Percentiles rank a stretch among this genome's conserved stretches.
Evolutionary conservation across 2,888 invertebrate genomes (phyloP).

Genomic region (Ormyrus labotus): DNA sequence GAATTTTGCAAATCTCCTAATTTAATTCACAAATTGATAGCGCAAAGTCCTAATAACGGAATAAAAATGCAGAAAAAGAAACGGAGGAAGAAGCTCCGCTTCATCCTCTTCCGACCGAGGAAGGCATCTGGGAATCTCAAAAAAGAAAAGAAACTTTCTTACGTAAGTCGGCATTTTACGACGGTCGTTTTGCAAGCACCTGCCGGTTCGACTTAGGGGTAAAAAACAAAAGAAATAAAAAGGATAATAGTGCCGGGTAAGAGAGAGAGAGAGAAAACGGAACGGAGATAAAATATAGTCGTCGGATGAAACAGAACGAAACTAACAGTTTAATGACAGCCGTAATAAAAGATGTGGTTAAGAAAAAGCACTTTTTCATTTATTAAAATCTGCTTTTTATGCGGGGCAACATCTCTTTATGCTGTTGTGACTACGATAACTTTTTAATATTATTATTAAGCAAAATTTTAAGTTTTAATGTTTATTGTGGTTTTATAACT

Average conservation of each 20-base stretch:
- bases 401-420: neutral
- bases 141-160: slow-evolving; percentile 37
- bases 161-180: slow-evolving; percentile 33
- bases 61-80: no score
- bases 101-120: neutral
- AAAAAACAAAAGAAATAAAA: slow-evolving; percentile 13
- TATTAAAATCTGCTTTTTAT: neutral
- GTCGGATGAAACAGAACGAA: slow-evolving; percentile 14
- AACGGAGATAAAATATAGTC: slow-evolving; percentile 11
- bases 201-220: slow-evolving; percentile 8
- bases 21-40: no score
- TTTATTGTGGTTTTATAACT: no score
- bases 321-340: slow-evolving; percentile 10
- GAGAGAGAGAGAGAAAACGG: neutral
- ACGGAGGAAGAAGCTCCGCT: neutral
- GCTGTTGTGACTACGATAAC: no score
- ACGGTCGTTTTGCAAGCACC: slow-evolving; percentile 25
- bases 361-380: no score
- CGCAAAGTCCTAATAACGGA: no score
- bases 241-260: neutral
- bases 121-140: neutral
- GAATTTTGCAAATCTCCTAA: no score
- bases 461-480: no score
- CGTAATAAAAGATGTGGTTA: neutral
- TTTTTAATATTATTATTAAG: no score